Evolutionary conservation across 2,113 vertebrate species (phyloP).

Genomic region (Crotophaga sulcirostris): DNA sequence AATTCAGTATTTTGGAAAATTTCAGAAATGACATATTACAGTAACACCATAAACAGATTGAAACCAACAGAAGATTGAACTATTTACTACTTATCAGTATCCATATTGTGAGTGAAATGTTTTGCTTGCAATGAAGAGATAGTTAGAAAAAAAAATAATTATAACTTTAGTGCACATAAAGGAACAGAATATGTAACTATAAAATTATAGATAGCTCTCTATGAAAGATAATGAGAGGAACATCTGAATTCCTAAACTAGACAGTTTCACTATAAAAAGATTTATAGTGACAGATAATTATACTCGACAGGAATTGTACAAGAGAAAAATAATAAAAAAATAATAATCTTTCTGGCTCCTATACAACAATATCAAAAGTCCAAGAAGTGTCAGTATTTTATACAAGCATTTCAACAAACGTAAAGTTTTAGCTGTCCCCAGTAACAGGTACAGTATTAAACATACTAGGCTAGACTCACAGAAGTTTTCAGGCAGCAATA

Average conservation of each 20-base stretch:
- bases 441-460: not conserved
- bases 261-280: not conserved
- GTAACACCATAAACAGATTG: not conserved
- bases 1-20: not conserved
- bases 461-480: not conserved
- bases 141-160: not conserved
- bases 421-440: not conserved
- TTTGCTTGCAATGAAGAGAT: not conserved
- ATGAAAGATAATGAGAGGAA: not conserved
- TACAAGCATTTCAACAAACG: not conserved
- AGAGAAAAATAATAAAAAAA: not conserved
- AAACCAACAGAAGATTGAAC: conserved; percentile 8
- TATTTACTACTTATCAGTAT: not conserved
- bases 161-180: not conserved
- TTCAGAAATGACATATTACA: not conserved
- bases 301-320: not conserved
- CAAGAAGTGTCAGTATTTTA: not conserved
- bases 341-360: not conserved
- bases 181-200: not conserved
- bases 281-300: conserved; percentile 15
- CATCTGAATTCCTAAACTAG: not conserved
- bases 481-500: not conserved
- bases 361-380: not conserved
- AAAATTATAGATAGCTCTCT: conserved; percentile 4
- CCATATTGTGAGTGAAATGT: not conserved